Evolutionary conservation across 2,888 invertebrate species (phyloP), one percentile per base, ranked within the genome.

Genomic region (Ophioninae sp.): DNA sequence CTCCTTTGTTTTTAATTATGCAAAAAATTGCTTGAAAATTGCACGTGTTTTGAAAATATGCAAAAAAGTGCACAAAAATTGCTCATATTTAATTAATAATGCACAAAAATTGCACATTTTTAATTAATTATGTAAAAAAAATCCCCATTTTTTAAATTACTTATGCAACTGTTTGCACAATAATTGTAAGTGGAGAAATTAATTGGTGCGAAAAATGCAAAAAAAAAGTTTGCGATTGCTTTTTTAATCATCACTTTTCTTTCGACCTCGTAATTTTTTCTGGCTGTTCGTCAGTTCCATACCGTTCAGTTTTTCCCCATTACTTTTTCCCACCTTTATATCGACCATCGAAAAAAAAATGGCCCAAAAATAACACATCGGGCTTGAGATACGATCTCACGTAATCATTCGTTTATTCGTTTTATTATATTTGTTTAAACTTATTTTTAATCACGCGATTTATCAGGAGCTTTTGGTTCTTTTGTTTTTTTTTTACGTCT

Each of bases 231-330:
- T 17, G 39, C 37, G 17, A 71, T 78, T 20, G 56, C 39, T 75
- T 30, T 51, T 59, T 20, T 20, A 30, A 30, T 30, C n/a, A 59
- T 75, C 75, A 58, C 58, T 75, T 59, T 20, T 20, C 13, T 51
- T 77, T 23, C 30, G 30, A 8, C 39, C 61, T 69, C 68, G 30
- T 56, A 41, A 65, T 56, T 64, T 41, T 74, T 39, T 30, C 58
- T 41, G 37, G 17, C 56, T 67, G 67, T 67, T 71, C 61, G 71
- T 67, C 78, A 51, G 59, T 80, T 64, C 72, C 20, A 23, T 41
- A 78, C 61, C 59, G 76, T 84, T 76, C 74, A 71, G 75, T 73
- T 71, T 68, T 74, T 77, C 9, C 41, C 71, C 76, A 51, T 68
- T 81, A 65, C 65, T 68, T 41, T 73, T 71, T 22, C 44, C 39